Evolutionary conservation across 64 coral and sea anemone species (phyloP).

Genomic region (Anthopleura sola): DNA sequence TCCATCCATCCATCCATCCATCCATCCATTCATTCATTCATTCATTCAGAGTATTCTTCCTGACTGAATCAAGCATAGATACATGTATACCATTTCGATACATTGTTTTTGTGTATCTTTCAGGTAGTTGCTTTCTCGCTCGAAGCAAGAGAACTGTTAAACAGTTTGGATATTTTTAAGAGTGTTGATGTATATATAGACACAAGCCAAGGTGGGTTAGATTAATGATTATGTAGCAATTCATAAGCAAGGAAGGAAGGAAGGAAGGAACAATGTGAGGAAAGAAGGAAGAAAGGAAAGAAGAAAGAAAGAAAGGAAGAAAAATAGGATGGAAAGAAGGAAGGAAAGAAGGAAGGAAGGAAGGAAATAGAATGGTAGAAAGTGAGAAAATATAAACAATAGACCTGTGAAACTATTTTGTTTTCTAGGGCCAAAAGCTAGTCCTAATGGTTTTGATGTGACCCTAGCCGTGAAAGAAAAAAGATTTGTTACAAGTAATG

Average conservation of each 20-base stretch:
- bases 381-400: too few relatives aligned
- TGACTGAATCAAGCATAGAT: too few relatives aligned
- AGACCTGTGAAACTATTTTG: not conserved
- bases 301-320: not conserved
- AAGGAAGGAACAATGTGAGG: not conserved
- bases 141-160: slow-evolving; percentile 45
- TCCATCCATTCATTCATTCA: too few relatives aligned
- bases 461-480: slow-evolving; percentile 79
- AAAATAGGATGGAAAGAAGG: not conserved
- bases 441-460: slow-evolving; percentile 71
- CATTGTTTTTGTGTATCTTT: not conserved
- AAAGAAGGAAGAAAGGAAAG: not conserved
- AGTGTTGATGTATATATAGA: slow-evolving; percentile 55
- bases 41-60: too few relatives aligned
- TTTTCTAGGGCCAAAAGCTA: slow-evolving; percentile 30
- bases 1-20: too few relatives aligned
- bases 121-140: slow-evolving; percentile 18
- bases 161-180: slow-evolving; percentile 43
- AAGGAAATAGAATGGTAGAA: not conserved
- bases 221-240: not conserved
- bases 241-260: not conserved
- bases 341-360: not conserved
- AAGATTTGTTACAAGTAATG: slow-evolving; percentile 48
- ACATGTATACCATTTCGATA: too few relatives aligned
- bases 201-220: slow-evolving; percentile 38